A percentile compares a stretch with the other conserved stretches of the same genome.
Evolutionary conservation across 2,888 invertebrate genomes (phyloP).

Genomic region (Pycnomerus fuliginosus): DNA sequence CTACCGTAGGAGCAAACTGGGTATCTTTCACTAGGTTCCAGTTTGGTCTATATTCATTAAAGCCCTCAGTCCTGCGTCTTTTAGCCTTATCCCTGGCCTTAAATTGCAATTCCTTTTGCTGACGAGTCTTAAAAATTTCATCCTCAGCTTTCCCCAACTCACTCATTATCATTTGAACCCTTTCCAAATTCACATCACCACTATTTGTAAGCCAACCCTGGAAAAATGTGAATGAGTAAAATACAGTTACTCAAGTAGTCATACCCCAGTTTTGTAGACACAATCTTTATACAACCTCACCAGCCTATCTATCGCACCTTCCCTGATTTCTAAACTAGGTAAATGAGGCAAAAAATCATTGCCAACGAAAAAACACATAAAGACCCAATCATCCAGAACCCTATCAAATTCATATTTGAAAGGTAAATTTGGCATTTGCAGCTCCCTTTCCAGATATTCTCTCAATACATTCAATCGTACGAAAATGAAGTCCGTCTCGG

Average conservation of each 20-base stretch:
- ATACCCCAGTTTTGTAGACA: slow-evolving; percentile 87
- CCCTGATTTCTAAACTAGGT: slow-evolving; percentile 95
- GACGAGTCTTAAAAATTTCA: slow-evolving; percentile 92
- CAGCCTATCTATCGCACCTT: slow-evolving; percentile 93
- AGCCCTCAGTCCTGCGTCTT: slow-evolving; percentile 57
- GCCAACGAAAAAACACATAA: slow-evolving; percentile 99
- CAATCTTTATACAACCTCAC: slow-evolving; percentile 91
- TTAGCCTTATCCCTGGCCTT: slow-evolving; percentile 75
- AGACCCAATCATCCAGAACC: slow-evolving; percentile 96
- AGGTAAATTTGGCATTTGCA: slow-evolving; percentile 88
- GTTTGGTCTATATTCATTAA: slow-evolving; percentile 60
- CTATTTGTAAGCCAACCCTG: slow-evolving; percentile 94
- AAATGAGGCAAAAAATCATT: slow-evolving; percentile 98
- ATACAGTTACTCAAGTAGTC: slow-evolving; percentile 28
- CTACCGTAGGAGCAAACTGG: slow-evolving; percentile 77
- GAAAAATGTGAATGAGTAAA: slow-evolving; percentile 28
- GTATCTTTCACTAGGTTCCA: slow-evolving; percentile 69
- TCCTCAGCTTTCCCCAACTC: slow-evolving; percentile 94
- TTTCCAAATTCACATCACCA: slow-evolving; percentile 87
- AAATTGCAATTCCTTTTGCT: slow-evolving; percentile 81
- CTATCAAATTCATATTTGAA: slow-evolving; percentile 94
- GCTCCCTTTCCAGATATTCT: slow-evolving; percentile 89
- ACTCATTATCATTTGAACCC: slow-evolving; percentile 93
- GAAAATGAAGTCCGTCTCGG: slow-evolving; percentile 87
- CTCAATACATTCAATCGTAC: slow-evolving; percentile 89